These are phyloP conservation scores for Calephelis nemesis DNA, from an alignment of 1,140 invertebrate genomes.

Conservation along the genomic window DNA sequence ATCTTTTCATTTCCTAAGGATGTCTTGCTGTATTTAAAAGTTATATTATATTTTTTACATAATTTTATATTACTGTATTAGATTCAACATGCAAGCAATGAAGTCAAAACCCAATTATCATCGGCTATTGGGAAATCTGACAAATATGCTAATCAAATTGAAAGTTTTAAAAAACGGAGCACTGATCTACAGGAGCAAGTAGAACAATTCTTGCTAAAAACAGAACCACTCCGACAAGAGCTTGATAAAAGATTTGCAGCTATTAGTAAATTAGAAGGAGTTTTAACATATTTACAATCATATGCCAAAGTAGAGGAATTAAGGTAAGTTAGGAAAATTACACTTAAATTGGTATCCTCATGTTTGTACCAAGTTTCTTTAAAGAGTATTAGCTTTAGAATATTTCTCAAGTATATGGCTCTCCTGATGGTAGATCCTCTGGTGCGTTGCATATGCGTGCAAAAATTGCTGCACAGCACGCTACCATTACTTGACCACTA, in stretches of 20 bases:
- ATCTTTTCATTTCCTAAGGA: too few relatives aligned
- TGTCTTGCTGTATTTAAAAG: too few relatives aligned
- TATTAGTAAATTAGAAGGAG: slow-evolving; percentile 63
- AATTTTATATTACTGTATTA: slow-evolving; percentile 32
- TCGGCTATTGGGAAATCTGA: slow-evolving; percentile 66
- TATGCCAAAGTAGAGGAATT: slow-evolving; percentile 70
- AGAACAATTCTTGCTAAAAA: slow-evolving; percentile 55
- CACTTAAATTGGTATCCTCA: too few relatives aligned
- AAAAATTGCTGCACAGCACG: too few relatives aligned
- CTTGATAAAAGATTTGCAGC: slow-evolving; percentile 60
- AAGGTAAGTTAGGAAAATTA: slow-evolving; percentile 43
- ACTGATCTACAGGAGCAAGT: slow-evolving; percentile 50
- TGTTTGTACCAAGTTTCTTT: neutral
- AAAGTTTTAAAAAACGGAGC: slow-evolving; percentile 56
- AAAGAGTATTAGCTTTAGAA: too few relatives aligned
- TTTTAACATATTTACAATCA: slow-evolving; percentile 66
- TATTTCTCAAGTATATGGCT: too few relatives aligned
- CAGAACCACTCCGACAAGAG: slow-evolving; percentile 53
- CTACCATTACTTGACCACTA: too few relatives aligned
- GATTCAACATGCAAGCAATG: slow-evolving; percentile 53
- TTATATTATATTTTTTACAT: too few relatives aligned
- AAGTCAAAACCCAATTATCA: slow-evolving; percentile 64
- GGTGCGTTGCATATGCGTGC: too few relatives aligned
- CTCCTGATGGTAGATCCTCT: too few relatives aligned
- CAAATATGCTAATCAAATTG: slow-evolving; percentile 58